Evolutionary conservation across 2,888 invertebrate species (phyloP), one percentile per base, ranked within the genome.

Genomic region (Zaprionus lineosus): DNA sequence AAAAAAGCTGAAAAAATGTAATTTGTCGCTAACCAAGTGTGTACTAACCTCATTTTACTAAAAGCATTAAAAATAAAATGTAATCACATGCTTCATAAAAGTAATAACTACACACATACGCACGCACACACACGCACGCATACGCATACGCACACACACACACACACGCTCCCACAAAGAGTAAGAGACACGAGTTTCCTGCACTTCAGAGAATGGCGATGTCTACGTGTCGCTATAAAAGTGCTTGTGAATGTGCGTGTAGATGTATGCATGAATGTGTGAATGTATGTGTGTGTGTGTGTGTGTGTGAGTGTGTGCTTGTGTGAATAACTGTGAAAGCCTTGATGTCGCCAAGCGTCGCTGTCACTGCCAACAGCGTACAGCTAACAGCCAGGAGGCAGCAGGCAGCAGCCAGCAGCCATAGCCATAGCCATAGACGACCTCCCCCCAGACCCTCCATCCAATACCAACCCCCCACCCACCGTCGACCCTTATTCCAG

Each of bases 71-170:
- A 81, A 81, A 81, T 81, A 81, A 81, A 81, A 81, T 86, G 84
- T 81, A 81, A 81, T 81, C 81, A 86, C 81, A 81, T 82, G 81
- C 81, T 84, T 82, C 86, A 86, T 86, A 82, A 86, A 86, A 82
- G 83, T 86, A 86, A 86, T 84, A 82, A 86, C 86, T 86, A 82
- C 69, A 68, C 67, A 73, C 34, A 65, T 52, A 76, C 43, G 50
- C 53, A 58, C 52, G 60, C 34, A 36, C 16, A 26, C 21, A 36
- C 18, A 34, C 26, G 53, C n/a, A 29, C 28, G 21, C 48, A 43
- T 11, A 15, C 2, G 43, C 3, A 29, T 12, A 29, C 11, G 29
- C n/a, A 29, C 28, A 28, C 31, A 48, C 14, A 39, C 24, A 52
- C 21, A 51, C n/a, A 26, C 26, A 39, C 9, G n/a, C n/a, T n/a